A percentile compares a stretch with the other conserved stretches of the same genome.
Evolutionary conservation across 37 sponge, comb jelly and placozoan species (phyloP).

Genomic region (Crambe crambe): DNA sequence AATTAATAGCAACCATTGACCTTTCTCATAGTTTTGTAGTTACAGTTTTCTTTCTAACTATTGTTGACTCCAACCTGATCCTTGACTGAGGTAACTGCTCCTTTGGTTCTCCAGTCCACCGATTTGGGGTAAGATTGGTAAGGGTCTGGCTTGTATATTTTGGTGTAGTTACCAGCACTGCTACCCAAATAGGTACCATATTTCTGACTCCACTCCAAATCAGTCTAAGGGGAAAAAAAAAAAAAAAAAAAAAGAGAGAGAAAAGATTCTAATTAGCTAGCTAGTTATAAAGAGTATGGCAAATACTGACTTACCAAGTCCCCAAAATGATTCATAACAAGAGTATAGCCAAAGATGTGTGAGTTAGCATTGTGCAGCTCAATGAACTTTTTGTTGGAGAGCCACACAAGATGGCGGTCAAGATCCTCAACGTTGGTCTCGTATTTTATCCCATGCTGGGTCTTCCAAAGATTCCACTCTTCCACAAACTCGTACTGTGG

Average conservation of each 20-base stretch:
- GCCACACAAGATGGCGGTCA: conserved; percentile 46
- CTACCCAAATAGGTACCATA: conserved; percentile 1
- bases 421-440: conserved; percentile 31
- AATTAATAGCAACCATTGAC: background rate
- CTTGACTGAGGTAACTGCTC: conserved; percentile 73
- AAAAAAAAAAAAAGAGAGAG: background rate
- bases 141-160: conserved; percentile 6
- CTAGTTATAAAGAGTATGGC: background rate
- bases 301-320: conserved; percentile 52
- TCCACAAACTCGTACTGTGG: conserved; percentile 41
- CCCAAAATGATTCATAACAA: conserved; percentile 73
- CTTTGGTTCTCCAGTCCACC: conserved; percentile 86
- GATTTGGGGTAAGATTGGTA: conserved; percentile 31
- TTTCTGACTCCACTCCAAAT: conserved; percentile 27
- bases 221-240: conserved; percentile 16
- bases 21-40: too few relatives aligned
- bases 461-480: conserved; percentile 71
- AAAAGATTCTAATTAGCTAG: background rate
- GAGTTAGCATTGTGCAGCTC: conserved; percentile 68
- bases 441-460: conserved; percentile 45
- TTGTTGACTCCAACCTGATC: conserved; percentile 35
- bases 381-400: conserved; percentile 66
- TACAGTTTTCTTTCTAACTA: background rate
- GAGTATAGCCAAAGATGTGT: conserved; percentile 61
- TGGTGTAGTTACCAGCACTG: conserved; percentile 15